Conservation (phyloP, 1,140 invertebrate genomes). For the Melitaea cinxia region DNA sequence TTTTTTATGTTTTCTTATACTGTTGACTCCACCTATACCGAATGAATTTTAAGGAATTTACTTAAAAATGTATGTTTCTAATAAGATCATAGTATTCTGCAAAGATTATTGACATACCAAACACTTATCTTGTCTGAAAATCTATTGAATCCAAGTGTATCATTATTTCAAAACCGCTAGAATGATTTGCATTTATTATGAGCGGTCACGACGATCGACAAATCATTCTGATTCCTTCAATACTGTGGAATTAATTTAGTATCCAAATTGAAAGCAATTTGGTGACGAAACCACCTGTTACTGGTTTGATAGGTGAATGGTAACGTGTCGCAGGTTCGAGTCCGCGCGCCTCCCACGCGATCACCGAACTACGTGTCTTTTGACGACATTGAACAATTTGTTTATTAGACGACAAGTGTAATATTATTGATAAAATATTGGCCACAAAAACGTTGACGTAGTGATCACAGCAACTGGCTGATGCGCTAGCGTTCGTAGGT, state of each 20-base stretch:
- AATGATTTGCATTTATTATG: neutral
- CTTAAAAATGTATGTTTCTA: too few species aligned
- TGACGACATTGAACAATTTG: neutral
- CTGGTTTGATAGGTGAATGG: constrained; percentile 16
- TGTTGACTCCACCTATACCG: too few species aligned
- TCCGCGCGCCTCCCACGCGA: constrained; percentile 26
- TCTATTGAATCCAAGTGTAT: neutral
- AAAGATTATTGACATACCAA: neutral
- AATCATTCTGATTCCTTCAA: constrained; percentile 26
- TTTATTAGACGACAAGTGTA: neutral
- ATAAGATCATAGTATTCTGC: neutral
- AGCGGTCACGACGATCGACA: constrained; percentile 23
- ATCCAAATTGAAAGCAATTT: constrained; percentile 35
- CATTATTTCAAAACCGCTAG: neutral
- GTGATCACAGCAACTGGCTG: too few species aligned
- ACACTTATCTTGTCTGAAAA: neutral
- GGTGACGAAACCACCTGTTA: constrained; percentile 32
- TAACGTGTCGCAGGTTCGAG: constrained; percentile 19
- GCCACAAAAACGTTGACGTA: too few species aligned
- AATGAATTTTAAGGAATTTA: too few species aligned
- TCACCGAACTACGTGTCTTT: neutral
- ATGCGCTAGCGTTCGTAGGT: too few species aligned
- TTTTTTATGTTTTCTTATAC: too few species aligned
- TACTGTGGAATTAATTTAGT: constrained; percentile 31
- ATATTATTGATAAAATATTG: neutral